Percentiles rank a stretch among this genome's conserved stretches.
phyloP scores from a whole-genome alignment of 2,888 invertebrate species.

The Ptilodon capucinus region DNA sequence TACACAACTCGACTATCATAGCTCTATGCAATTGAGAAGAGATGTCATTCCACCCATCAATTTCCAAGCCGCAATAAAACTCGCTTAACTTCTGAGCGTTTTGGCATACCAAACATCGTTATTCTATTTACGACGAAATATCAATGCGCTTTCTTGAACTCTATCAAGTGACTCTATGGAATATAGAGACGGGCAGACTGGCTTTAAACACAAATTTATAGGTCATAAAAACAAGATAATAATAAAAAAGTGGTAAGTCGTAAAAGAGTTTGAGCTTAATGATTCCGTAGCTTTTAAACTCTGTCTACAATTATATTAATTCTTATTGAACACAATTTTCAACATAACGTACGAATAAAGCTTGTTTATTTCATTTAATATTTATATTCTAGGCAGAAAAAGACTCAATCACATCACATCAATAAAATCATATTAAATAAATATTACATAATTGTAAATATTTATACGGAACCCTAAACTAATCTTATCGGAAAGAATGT shows the following conservation, averaged over 20 bases:
- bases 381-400: too few relatives aligned
- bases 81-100: not conserved
- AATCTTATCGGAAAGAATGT: slow-evolving; percentile 24
- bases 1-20: too few relatives aligned
- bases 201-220: slow-evolving; percentile 23
- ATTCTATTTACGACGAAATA: slow-evolving; percentile 15
- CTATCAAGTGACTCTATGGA: too few relatives aligned
- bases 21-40: too few relatives aligned
- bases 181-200: slow-evolving; percentile 7
- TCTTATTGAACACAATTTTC: too few relatives aligned
- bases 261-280: not conserved
- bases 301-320: too few relatives aligned
- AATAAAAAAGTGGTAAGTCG: slow-evolving; percentile 3
- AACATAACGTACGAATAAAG: too few relatives aligned
- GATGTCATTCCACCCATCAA: slow-evolving; percentile 20
- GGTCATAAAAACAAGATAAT: slow-evolving; percentile 25
- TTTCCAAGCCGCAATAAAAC: slow-evolving; percentile 14
- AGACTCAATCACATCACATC: too few relatives aligned
- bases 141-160: slow-evolving; percentile 13
- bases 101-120: not conserved
- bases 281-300: slow-evolving; percentile 32
- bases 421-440: too few relatives aligned
- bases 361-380: too few relatives aligned
- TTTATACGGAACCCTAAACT: slow-evolving; percentile 10
- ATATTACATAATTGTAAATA: too few relatives aligned